These are phyloP conservation scores for Volucella inflata DNA, from an alignment of 2,888 invertebrate species.

Conservation along the genomic window DNA sequence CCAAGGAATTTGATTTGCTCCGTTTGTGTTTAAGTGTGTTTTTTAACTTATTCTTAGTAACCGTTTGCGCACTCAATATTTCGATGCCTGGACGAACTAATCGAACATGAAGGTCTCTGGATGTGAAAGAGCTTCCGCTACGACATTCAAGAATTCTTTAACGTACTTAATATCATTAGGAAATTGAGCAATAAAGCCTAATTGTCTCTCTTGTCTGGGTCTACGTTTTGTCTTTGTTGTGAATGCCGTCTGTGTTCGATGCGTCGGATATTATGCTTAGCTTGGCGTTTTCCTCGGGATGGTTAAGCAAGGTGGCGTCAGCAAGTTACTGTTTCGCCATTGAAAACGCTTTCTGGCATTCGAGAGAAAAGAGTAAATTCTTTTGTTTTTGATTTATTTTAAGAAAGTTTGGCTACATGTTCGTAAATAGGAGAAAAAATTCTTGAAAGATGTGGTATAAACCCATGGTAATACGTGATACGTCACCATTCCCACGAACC, in stretches of 20 bases:
- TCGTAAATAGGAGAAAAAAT: conserved; percentile 37
- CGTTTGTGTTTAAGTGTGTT: conserved; percentile 50
- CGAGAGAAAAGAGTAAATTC: not conserved
- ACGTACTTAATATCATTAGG: conserved; percentile 26
- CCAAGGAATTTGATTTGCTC: conserved; percentile 25
- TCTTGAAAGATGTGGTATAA: conserved; percentile 44
- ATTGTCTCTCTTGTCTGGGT: conserved; percentile 79
- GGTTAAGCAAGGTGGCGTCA: not conserved
- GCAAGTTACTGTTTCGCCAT: conserved; percentile 1
- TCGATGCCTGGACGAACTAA: not conserved
- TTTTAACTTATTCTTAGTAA: conserved; percentile 59
- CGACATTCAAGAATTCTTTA: conserved; percentile 9
- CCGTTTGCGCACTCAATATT: conserved; percentile 29
- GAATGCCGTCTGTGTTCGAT: conserved; percentile 74
- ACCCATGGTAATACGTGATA: conserved; percentile 56
- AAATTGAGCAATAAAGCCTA: conserved; percentile 77
- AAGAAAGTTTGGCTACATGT: not conserved
- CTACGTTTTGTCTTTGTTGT: conserved; percentile 77
- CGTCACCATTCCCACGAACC: conserved; percentile 58
- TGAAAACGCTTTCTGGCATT: conserved; percentile 19
- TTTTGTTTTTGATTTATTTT: not conserved
- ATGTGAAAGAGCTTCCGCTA: conserved; percentile 22
- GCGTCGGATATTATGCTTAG: too few relatives aligned
- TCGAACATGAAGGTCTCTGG: conserved; percentile 32
- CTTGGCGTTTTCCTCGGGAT: too few relatives aligned